Base-by-base conservation (phyloP, 2,797 vertebrate genomes). In the Sebastes flavidus region DNA sequence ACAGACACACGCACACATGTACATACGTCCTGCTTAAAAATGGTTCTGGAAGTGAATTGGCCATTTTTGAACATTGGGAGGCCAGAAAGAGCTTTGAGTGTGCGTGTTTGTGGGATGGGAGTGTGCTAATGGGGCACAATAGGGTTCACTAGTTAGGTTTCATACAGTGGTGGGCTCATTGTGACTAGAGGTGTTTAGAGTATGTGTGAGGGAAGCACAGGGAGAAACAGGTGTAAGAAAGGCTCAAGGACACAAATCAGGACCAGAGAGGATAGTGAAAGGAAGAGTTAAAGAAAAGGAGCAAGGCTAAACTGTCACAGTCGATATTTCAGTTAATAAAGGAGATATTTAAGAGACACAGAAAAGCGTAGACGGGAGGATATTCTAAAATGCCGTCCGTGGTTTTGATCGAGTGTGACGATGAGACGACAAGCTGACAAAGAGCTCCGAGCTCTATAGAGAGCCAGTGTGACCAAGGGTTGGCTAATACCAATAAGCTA, bases 11-110 rank as follows among this genome's bases (percentile, higher is more conserved):
- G 71, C 32, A 56, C 32, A 80, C 14, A n/a, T 49, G 16, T 52
- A 60, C 60, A 72, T 75, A 24, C 73, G 75, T 73, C 46, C 77
- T 83, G 84, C 78, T 85, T 87, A 65, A 83, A 84, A 89, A 89
- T 77, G 75, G 72, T 93, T 94, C 93, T 91, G 90, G 91, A 94
- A 93, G 85, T 90, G 71, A 91, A 88, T 75, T 84, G 74, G 71
- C n/a, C 77, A 67, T 80, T 88, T 91, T 83, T 82, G 12, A 82
- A 86, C 85, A 81, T 30, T 36, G 73, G 72, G 74, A 80, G 82
- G 80, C 83, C 84, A 87, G 84, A 90, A 88, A 90, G 79, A 85
- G 71, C 89, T 88, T 77, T 85, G 74, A 72, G 55, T 72, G 60
- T 58, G 63, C 59, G n/a, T 56, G 46, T 65, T 61, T 73, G 83